These are phyloP conservation scores for Poecile atricapillus DNA, from an alignment of 2,113 vertebrate genomes.

Conservation along the genomic window DNA sequence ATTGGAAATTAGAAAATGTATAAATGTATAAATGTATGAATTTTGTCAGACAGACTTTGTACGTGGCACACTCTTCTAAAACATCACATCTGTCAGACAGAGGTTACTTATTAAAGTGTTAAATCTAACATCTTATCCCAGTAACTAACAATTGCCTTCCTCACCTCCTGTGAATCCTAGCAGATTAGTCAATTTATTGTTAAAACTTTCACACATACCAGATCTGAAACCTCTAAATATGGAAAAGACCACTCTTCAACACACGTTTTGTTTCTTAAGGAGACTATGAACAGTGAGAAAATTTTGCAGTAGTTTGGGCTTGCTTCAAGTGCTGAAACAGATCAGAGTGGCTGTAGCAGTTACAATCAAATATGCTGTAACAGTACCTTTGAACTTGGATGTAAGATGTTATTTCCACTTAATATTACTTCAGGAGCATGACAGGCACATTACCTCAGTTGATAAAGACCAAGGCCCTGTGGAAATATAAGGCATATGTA, in stretches of 20 bases:
- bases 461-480: not conserved
- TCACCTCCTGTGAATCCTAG: not conserved
- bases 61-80: not conserved
- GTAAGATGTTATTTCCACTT: not conserved
- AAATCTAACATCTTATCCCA: not conserved
- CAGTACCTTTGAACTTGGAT: not conserved
- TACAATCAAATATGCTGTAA: not conserved
- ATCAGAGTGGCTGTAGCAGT: not conserved
- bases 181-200: not conserved
- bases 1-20: not conserved
- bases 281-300: not conserved
- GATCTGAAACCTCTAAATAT: not conserved
- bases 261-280: not conserved
- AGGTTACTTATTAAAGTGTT: not conserved
- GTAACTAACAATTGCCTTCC: not conserved
- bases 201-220: not conserved
- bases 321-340: conserved; percentile 9
- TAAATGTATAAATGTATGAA: not conserved
- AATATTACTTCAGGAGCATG: not conserved
- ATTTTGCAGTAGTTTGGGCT: not conserved
- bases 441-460: not conserved
- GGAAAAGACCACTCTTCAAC: not conserved
- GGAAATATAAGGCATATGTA: not conserved
- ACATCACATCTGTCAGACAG: not conserved
- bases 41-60: not conserved